Percentiles rank a stretch among this genome's conserved stretches.
Evolutionary conservation across 2,888 invertebrate genomes (phyloP).

Genomic region (Charanyca ferruginea): DNA sequence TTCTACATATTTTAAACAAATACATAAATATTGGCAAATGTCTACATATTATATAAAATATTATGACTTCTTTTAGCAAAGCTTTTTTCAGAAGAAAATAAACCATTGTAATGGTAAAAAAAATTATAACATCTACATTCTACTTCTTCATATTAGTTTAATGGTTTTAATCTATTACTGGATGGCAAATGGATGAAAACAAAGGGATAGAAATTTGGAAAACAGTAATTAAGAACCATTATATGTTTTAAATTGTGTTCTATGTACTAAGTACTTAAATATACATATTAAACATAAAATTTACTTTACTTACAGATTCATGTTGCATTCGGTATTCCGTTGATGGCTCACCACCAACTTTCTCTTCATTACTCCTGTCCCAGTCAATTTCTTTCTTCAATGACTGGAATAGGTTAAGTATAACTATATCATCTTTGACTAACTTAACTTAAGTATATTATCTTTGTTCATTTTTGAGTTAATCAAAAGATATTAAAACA

Average conservation of each 20-base stretch:
- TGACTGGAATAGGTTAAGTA: conserved; percentile 95
- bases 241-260: conserved; percentile 31
- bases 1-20: conserved; percentile 32
- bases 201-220: no score
- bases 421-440: no score
- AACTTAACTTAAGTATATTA: no score
- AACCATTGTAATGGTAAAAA: no score
- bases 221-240: neutral
- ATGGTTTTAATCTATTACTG: no score
- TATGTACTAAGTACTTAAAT: conserved; percentile 47
- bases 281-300: conserved; percentile 37
- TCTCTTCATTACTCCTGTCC: conserved; percentile 95
- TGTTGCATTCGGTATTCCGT: conserved; percentile 95
- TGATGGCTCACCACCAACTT: conserved; percentile 94
- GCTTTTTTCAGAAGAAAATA: no score
- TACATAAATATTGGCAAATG: conserved; percentile 30
- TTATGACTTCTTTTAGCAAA: no score
- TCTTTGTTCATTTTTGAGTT: no score
- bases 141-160: no score
- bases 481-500: no score
- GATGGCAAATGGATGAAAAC: no score
- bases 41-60: conserved; percentile 13
- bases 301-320: conserved; percentile 94
- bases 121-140: no score
- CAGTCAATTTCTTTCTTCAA: conserved; percentile 97